These are phyloP conservation scores for Thunnus thynnus DNA, from an alignment of 2,113 vertebrate genomes.

Conservation along the genomic window DNA sequence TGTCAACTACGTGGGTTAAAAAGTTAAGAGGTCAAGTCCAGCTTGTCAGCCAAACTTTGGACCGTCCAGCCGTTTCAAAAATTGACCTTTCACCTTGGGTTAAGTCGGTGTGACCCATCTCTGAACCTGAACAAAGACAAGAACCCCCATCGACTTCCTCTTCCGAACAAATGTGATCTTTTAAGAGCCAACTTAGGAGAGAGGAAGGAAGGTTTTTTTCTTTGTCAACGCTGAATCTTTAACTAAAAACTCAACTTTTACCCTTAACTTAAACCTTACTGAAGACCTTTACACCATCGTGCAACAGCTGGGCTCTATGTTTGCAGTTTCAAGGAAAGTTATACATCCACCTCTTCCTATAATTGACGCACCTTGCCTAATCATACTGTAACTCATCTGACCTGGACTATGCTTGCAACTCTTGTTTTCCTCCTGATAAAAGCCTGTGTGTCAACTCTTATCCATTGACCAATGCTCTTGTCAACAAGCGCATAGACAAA, in stretches of 20 bases:
- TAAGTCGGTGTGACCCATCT: conserved; percentile 10
- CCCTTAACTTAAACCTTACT: background rate
- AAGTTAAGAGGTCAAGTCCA: conserved; percentile 54
- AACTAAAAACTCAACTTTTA: background rate
- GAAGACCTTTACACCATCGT: background rate
- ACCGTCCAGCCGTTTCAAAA: conserved; percentile 4
- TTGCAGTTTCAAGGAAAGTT: background rate
- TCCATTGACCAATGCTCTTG: conserved; percentile 43
- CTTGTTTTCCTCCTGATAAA: conserved; percentile 57
- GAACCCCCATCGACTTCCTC: background rate
- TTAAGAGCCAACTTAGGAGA: background rate
- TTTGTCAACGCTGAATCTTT: too few species aligned
- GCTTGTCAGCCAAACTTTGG: conserved; percentile 11
- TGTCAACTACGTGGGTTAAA: conserved; percentile 21
- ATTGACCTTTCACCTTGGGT: conserved; percentile 45
- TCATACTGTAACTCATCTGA: conserved; percentile 31
- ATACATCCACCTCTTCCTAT: background rate
- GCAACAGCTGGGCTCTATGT: background rate
- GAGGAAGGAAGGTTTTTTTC: background rate
- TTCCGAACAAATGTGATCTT: background rate
- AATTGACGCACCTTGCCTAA: conserved; percentile 4
- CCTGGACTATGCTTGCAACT: conserved; percentile 24
- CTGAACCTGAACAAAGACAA: background rate
- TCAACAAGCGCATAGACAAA: conserved; percentile 63
- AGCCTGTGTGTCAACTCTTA: conserved; percentile 42